Evolutionary conservation across 2,113 vertebrate species (phyloP).

Genomic region (Ameiurus melas): DNA sequence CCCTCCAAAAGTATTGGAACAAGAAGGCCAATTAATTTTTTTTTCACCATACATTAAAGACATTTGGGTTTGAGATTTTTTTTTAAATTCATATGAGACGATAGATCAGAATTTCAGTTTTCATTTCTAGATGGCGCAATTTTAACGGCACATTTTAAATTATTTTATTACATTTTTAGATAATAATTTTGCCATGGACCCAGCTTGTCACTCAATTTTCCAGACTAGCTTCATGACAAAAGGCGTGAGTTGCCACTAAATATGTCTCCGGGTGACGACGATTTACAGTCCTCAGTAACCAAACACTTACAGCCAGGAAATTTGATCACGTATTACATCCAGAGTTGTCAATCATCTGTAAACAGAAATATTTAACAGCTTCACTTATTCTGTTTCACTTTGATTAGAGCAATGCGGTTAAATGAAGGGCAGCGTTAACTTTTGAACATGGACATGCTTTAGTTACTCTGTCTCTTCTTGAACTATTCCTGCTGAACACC

Average conservation of each 20-base stretch:
- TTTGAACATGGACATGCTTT: not conserved
- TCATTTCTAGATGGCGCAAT: too few relatives aligned
- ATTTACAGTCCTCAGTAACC: not conserved
- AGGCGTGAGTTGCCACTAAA: not conserved
- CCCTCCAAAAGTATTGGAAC: too few relatives aligned
- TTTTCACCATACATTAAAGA: too few relatives aligned
- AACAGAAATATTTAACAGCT: not conserved
- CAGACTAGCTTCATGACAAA: not conserved
- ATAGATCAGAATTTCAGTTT: too few relatives aligned
- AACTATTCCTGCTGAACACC: not conserved
- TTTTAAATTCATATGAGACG: too few relatives aligned
- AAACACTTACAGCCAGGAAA: not conserved
- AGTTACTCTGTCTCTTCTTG: not conserved
- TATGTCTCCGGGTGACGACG: not conserved
- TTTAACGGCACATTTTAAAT: not conserved
- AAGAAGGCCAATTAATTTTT: too few relatives aligned
- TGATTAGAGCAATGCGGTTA: not conserved
- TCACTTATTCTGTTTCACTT: not conserved
- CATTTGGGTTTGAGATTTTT: too few relatives aligned
- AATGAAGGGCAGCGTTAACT: not conserved
- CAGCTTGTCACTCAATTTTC: not conserved
- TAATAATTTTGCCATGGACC: not conserved
- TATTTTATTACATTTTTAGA: not conserved
- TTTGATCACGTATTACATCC: not conserved
- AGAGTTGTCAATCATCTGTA: not conserved